Conservation (phyloP, 92 coral and sea anemone species). For the Montipora capitata region DNA sequence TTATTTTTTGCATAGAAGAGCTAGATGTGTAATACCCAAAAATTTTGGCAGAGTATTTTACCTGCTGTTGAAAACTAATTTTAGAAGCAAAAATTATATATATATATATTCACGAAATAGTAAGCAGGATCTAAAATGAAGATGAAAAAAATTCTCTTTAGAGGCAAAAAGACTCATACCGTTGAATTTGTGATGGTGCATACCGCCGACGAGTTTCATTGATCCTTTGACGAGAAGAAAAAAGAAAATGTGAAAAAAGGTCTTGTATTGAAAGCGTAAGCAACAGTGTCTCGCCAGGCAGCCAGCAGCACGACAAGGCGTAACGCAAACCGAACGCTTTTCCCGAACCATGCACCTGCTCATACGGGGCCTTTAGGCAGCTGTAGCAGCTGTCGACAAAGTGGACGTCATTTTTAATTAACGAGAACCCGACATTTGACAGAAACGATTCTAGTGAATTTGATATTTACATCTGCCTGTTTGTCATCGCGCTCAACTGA, state of each 20-base stretch:
- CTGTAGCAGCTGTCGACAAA: slow-evolving; percentile 92
- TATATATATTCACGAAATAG: slow-evolving; percentile 19
- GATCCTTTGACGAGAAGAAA: slow-evolving; percentile 62
- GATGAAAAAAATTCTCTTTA: slow-evolving; percentile 12
- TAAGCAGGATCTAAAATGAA: slow-evolving; percentile 6
- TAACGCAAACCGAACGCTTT: slow-evolving; percentile 40
- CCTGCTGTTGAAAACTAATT: slow-evolving; percentile 22
- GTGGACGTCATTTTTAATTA: slow-evolving; percentile 92
- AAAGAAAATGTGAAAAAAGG: slow-evolving; percentile 23
- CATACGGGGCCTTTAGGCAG: slow-evolving; percentile 84
- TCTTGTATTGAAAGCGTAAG: slow-evolving; percentile 46
- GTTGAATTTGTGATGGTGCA: slow-evolving; percentile 89
- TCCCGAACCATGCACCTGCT: slow-evolving; percentile 73
- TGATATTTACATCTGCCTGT: slow-evolving; percentile 87
- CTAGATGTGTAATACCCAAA: too few species aligned
- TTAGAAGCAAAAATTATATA: background rate
- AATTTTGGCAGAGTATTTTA: background rate
- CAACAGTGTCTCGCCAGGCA: slow-evolving; percentile 50
- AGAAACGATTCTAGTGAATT: slow-evolving; percentile 84
- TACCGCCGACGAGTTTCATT: slow-evolving; percentile 90
- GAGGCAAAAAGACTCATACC: slow-evolving; percentile 70
- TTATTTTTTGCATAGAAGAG: background rate
- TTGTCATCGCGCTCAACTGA: slow-evolving; percentile 50
- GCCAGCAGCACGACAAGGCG: slow-evolving; percentile 49
- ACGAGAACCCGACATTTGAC: slow-evolving; percentile 95